Percentiles rank a stretch among this genome's conserved stretches.
phyloP scores from a whole-genome alignment of 2,113 vertebrate species.

The Channa maculata region DNA sequence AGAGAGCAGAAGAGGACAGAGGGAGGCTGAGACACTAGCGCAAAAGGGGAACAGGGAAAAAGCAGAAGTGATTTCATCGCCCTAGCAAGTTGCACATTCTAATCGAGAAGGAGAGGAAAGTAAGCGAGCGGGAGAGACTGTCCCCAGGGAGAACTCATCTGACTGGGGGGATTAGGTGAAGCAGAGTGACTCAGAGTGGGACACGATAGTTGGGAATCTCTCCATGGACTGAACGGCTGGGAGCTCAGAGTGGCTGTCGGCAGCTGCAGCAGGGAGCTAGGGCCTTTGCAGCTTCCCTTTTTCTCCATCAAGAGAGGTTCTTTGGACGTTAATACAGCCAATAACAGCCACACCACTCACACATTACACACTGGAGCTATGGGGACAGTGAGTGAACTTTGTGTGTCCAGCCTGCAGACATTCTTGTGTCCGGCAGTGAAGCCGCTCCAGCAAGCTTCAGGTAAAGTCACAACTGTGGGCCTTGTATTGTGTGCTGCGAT shows the following conservation, averaged over 20 bases:
- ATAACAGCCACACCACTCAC: not conserved
- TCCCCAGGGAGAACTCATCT: not conserved
- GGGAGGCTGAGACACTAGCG: constrained; percentile 46
- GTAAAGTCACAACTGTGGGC: constrained; percentile 66
- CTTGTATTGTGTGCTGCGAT: not conserved
- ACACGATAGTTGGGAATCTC: constrained; percentile 34
- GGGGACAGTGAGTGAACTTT: constrained; percentile 90
- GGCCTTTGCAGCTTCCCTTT: constrained; percentile 24
- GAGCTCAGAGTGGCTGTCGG: constrained; percentile 23
- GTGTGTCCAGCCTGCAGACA: constrained; percentile 90
- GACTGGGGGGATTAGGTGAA: constrained; percentile 21
- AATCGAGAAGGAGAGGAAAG: constrained; percentile 52
- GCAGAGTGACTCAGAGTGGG: constrained; percentile 33
- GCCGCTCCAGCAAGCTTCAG: constrained; percentile 70
- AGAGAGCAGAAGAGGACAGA: constrained; percentile 51
- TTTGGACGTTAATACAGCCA: not conserved
- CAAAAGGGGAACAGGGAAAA: constrained; percentile 65
- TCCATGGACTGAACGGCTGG: constrained; percentile 11
- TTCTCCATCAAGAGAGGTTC: not conserved
- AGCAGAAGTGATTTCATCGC: constrained; percentile 66
- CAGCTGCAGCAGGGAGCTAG: constrained; percentile 7
- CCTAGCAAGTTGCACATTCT: constrained; percentile 48
- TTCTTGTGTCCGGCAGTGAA: constrained; percentile 85
- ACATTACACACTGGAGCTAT: constrained; percentile 66
- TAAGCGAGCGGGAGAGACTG: constrained; percentile 19